Base-by-base conservation (phyloP, 2,797 vertebrate species). In the Enteromius argenteus region DNA sequence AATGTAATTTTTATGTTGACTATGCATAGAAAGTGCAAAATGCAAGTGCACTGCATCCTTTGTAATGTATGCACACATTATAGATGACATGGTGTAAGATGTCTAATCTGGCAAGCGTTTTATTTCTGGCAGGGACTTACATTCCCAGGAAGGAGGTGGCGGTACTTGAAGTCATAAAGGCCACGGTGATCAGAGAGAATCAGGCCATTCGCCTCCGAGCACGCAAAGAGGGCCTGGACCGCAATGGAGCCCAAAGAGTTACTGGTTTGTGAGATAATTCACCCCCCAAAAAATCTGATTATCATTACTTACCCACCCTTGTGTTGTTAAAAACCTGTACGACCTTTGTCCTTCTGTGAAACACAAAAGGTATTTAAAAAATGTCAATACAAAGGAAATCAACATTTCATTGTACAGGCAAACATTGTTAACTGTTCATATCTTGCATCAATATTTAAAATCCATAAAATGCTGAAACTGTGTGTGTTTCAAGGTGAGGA, bases 161-260 rank as follows among this genome's bases (percentile, higher is more conserved):
- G 0, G 96, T 98, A 0, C 78, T 96, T 68, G 95, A 97, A 91
- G 96, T 94, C 11, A 95, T 97, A 85, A 96, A 97, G 81, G 97
- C 97, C 85, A 97, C 96, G 0, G 90, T 97, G 85, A 97, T 98
- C 88, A 81, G 92, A 14, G 96, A 96, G 89, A 97, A 98, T 91
- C 97, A 98, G 91, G 97, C 97, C 79, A 96, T 98, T 90, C 90
- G 95, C 4, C 95, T 98, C 68, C 92, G 96, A n/a, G 97, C 97
- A 0, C 94, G 96, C 15, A 98, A 98, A 86, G 97, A 97, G 81
- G 96, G 96, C 3, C 76, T 89, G n/a, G 96, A 98, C 94, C 80
- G 97, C 3, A 89, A 91, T 0, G 95, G 94, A 0, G 91, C 93
- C 5, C 92, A 84, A 53, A 91, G 96, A 21, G 97, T 98, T 84